Conservation (phyloP, 1,140 invertebrate species). For the Dreissena polymorpha region DNA sequence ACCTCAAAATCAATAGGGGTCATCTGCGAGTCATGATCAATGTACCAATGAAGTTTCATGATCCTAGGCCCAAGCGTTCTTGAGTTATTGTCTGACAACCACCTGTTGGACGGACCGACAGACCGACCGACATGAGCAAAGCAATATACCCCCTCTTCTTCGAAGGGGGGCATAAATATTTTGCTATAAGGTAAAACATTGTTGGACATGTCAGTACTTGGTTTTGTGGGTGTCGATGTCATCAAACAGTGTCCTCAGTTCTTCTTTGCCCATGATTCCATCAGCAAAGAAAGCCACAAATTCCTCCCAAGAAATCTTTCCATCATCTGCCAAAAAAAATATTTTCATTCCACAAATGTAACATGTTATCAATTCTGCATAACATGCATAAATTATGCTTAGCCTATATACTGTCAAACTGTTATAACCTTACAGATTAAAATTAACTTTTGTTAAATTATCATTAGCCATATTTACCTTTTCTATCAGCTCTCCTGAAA, state of each 20-base stretch:
- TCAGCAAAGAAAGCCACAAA: constrained; percentile 75
- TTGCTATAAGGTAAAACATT: too few relatives aligned
- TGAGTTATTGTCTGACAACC: too few relatives aligned
- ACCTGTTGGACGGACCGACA: too few relatives aligned
- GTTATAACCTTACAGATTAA: neutral
- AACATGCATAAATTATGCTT: neutral
- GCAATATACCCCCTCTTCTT: too few relatives aligned
- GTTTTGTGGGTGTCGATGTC: constrained; percentile 77
- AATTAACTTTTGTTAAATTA: neutral
- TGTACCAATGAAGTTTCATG: too few relatives aligned
- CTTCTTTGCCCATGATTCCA: constrained; percentile 75
- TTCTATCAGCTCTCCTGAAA: constrained; percentile 74
- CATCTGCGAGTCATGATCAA: too few relatives aligned
- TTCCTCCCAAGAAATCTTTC: constrained; percentile 74
- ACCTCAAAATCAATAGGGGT: too few relatives aligned
- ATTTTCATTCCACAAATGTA: constrained; percentile 10
- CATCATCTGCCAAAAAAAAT: constrained; percentile 70
- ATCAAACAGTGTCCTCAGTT: constrained; percentile 70
- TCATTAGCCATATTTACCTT: constrained; percentile 64
- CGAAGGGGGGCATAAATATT: too few relatives aligned
- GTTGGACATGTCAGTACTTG: constrained; percentile 56
- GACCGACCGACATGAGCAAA: too few relatives aligned
- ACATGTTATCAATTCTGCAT: neutral
- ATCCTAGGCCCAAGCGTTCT: too few relatives aligned
- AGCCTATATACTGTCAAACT: neutral